Conservation (phyloP, 2,888 invertebrate species). For the Polyploca ridens region DNA sequence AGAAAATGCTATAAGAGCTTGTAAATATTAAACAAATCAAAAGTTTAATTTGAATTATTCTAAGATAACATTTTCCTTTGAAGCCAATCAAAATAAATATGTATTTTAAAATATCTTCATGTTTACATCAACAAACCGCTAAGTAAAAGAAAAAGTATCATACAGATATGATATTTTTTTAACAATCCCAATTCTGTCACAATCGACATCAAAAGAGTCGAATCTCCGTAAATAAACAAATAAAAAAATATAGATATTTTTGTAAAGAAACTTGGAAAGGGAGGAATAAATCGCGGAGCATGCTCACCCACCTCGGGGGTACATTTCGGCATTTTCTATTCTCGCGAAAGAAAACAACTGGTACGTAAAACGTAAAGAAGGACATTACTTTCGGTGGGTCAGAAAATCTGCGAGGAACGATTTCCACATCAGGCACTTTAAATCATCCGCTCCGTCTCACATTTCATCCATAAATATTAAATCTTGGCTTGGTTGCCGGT, state of each 20-base stretch:
- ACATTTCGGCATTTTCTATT: conserved; percentile 71
- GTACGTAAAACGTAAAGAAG: conserved; percentile 79
- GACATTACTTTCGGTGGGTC: conserved; percentile 81
- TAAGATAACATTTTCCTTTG: not conserved
- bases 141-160: conserved; percentile 47
- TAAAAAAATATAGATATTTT: conserved; percentile 68
- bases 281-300: conserved; percentile 75
- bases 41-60: not conserved
- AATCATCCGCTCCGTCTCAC: conserved; percentile 82
- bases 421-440: conserved; percentile 83
- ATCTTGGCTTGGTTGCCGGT: conserved; percentile 74
- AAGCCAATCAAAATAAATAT: conserved; percentile 10
- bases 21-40: not conserved
- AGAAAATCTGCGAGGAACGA: conserved; percentile 81
- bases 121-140: conserved; percentile 43
- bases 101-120: not conserved
- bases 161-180: conserved; percentile 58
- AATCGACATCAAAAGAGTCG: conserved; percentile 77
- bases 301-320: conserved; percentile 72
- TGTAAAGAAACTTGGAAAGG: conserved; percentile 70
- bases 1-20: not conserved
- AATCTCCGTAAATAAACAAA: conserved; percentile 79
- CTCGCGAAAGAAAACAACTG: conserved; percentile 78
- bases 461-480: conserved; percentile 84
- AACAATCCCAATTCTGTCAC: conserved; percentile 67